A percentile compares a stretch with the other conserved stretches of the same genome.
phyloP scores from a whole-genome alignment of 2,888 invertebrate species.

The Proisotoma minuta region DNA sequence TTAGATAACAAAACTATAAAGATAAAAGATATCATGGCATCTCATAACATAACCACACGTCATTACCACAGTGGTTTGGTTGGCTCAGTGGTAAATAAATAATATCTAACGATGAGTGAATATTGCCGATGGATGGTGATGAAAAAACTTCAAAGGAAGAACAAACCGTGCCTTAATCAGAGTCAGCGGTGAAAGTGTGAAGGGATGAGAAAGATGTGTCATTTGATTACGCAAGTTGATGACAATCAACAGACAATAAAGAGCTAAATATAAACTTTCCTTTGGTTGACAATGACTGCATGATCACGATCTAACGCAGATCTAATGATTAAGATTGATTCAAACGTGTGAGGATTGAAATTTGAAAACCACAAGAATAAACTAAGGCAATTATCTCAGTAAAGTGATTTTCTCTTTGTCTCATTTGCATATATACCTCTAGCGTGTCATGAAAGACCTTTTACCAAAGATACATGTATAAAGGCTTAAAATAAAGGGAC shows the following conservation, averaged over 20 bases:
- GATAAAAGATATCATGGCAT: no score
- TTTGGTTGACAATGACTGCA: background rate
- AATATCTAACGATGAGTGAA: background rate
- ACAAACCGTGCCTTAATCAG: slow-evolving; percentile 16
- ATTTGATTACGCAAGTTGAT: background rate
- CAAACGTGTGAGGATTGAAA: background rate
- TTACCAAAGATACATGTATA: no score
- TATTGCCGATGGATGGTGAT: background rate
- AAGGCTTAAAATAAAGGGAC: no score
- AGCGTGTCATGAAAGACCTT: no score
- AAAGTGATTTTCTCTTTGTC: slow-evolving; percentile 30
- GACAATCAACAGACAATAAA: background rate
- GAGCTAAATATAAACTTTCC: no score
- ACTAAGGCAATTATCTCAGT: slow-evolving; percentile 41
- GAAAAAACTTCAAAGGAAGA: slow-evolving; percentile 17
- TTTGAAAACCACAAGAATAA: slow-evolving; percentile 19
- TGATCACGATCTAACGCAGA: slow-evolving; percentile 8
- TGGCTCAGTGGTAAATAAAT: background rate
- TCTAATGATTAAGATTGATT: slow-evolving; percentile 7
- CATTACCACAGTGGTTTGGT: no score
- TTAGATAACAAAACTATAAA: no score
- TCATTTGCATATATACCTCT: slow-evolving; percentile 35
- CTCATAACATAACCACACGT: no score
- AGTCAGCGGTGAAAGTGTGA: slow-evolving; percentile 6
- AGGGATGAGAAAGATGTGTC: slow-evolving; percentile 3